Evolutionary conservation across 2,888 invertebrate genomes (phyloP).

Genomic region (Epirrhoe alternata): DNA sequence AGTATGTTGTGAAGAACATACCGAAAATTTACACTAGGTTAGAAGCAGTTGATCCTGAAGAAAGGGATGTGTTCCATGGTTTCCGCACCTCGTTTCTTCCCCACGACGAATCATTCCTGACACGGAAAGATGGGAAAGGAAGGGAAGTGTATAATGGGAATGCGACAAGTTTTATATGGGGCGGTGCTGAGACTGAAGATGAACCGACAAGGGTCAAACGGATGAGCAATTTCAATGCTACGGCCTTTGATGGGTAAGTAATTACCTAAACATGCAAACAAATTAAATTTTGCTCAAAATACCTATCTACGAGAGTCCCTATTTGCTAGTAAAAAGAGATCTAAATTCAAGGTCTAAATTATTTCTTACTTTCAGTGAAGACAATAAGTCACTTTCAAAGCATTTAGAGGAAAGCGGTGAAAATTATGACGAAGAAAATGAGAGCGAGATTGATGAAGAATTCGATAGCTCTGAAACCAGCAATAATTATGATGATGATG

Average conservation of each 20-base stretch:
- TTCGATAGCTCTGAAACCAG: constrained; percentile 56
- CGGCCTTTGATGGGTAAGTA: constrained; percentile 69
- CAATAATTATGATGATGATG: constrained; percentile 57
- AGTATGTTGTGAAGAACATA: constrained; percentile 67
- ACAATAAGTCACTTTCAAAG: constrained; percentile 37
- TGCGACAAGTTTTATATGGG: constrained; percentile 67
- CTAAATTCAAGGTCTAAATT: too few species aligned
- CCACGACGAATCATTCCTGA: constrained; percentile 77
- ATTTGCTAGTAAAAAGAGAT: too few species aligned
- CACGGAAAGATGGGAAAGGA: constrained; percentile 52
- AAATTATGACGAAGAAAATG: constrained; percentile 48
- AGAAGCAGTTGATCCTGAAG: constrained; percentile 80
- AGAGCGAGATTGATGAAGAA: constrained; percentile 57
- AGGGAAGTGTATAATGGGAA: constrained; percentile 60
- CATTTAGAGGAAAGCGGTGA: constrained; percentile 48
- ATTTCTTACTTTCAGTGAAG: constrained; percentile 46
- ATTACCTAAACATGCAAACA: background rate
- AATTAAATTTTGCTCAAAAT: too few species aligned
- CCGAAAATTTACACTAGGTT: constrained; percentile 69
- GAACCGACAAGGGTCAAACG: constrained; percentile 68
- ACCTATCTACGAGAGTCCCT: too few species aligned
- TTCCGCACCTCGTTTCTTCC: constrained; percentile 87
- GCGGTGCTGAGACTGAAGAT: constrained; percentile 47
- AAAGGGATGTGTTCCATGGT: constrained; percentile 85
- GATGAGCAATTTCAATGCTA: constrained; percentile 63